Evolutionary conservation across 64 coral and sea anemone genomes (phyloP), one percentile per base, ranked within the genome.

Genomic region (Montipora capricornis): DNA sequence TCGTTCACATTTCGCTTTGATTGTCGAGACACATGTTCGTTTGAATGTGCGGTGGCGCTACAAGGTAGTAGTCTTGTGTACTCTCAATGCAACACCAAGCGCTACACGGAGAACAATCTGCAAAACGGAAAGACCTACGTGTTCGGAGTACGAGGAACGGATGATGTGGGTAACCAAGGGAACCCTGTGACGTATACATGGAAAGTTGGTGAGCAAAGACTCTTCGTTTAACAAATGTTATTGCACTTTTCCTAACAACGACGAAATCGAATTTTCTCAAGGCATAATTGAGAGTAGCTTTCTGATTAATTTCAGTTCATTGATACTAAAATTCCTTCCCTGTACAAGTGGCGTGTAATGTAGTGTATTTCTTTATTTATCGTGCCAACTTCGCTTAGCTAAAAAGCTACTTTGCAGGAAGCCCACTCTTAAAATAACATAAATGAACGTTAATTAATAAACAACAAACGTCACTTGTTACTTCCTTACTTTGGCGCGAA

Each of bases 161-260:
- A 96, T 46, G 73, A 87, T 22, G 90, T 96, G 11, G 90, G 95
- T 14, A 96, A 96, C 79, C 90, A 96, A 77, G 95, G 82, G 3
- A 48, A 4, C 15, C 64, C 78, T 26, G 51, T 14, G 13, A 84
- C 26, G 6, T 96, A 79, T 20, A 93, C 19, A 24, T 96, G 95
- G 90, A 92, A 76, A 92, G 90, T 92, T 37, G 94, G 94, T 95
- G 20, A 92, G 84, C 74, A 49, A 49, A 44, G 53, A 57, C 53
- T 57, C 1, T 57, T 57, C 53, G 53, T 57, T 57, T 57, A 57
- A 57, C 53, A 57, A 57, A 57, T 11, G 53, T 57, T 57, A 11
- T 57, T 57, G 53, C 53, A 57, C 53, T 11, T 57, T 57, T 57
- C 53, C 53, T 57, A 57, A 57, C 53, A 57, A 57, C 53, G 53